phyloP scores from a whole-genome alignment of 92 coral and sea anemone species.

The Nematostella vectensis region DNA sequence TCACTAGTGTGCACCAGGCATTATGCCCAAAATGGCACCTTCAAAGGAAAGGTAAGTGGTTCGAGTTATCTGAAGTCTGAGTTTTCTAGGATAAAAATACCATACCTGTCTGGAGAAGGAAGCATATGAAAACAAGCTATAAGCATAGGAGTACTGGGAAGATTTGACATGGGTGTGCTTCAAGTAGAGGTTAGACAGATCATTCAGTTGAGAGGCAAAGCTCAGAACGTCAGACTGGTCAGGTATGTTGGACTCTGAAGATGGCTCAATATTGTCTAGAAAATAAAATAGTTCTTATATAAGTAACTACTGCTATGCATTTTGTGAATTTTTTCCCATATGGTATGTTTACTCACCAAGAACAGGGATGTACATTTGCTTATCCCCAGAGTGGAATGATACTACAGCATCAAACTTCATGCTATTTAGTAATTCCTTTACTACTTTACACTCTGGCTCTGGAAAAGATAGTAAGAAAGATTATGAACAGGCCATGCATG shows the following conservation, averaged over 20 bases:
- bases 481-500: neutral
- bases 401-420: constrained; percentile 49
- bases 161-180: constrained; percentile 19
- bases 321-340: no score
- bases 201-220: constrained; percentile 31
- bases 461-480: constrained; percentile 8
- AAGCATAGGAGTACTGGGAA: constrained; percentile 31
- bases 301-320: neutral
- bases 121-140: constrained; percentile 54
- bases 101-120: constrained; percentile 42
- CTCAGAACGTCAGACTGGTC: constrained; percentile 20
- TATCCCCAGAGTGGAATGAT: constrained; percentile 79
- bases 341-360: no score
- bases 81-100: no score
- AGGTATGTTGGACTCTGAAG: neutral
- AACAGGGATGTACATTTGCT: constrained; percentile 42
- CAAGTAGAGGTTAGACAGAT: constrained; percentile 14
- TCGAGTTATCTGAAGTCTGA: no score
- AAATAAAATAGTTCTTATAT: neutral
- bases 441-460: constrained; percentile 80
- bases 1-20: no score
- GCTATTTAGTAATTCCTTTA: constrained; percentile 38
- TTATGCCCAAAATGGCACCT: neutral
- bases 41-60: no score
- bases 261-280: neutral